Base-by-base conservation (phyloP, 2,113 vertebrate genomes). In the Pterocles gutturalis region DNA sequence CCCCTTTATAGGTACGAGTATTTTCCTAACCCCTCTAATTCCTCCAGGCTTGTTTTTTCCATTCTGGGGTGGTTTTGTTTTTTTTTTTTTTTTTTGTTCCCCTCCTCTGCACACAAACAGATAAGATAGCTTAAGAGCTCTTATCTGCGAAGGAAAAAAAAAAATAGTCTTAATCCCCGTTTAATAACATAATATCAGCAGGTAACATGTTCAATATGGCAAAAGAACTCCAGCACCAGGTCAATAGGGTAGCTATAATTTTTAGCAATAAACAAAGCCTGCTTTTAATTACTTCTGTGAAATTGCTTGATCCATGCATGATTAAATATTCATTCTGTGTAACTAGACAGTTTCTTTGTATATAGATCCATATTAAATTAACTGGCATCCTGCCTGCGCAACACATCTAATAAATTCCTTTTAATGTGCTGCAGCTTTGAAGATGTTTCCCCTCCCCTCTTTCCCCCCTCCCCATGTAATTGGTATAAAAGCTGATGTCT, bases 241-340 rank as follows among this genome's bases (percentile, higher is more conserved):
- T 98, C 99, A 98, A 97, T 83, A 97, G 96, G 98, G 98, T 98
- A 98, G 97, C 98, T 98, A 89, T 91, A 92, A 82, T 97, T 97
- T 96, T 84, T 88, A 98, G 97, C 97, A 95, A 96, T 98, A 96
- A 98, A 98, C 98, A 98, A 98, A 98, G 97, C 97, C 98, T 98
- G 98, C 98, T 98, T 99, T 99, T 98, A 98, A 98, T 99, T 98
- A 99, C 98, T 99, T 97, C 97, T 85, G 98, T 98, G 98, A 98
- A 99, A 99, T 98, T 98, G 98, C 98, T 98, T 98, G 96, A 98
- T 99, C 98, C 98, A 94, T 75, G 98, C 98, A 97, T 98, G 98
- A 99, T 99, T 99, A 99, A 99, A 99, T 98, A 99, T 99, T 99
- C 98, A 99, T 99, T 98, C 98, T 97, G 96, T 98, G 97, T 98